phyloP scores from a whole-genome alignment of 2,113 vertebrate species.

The Actenoides lindsayi region DNA sequence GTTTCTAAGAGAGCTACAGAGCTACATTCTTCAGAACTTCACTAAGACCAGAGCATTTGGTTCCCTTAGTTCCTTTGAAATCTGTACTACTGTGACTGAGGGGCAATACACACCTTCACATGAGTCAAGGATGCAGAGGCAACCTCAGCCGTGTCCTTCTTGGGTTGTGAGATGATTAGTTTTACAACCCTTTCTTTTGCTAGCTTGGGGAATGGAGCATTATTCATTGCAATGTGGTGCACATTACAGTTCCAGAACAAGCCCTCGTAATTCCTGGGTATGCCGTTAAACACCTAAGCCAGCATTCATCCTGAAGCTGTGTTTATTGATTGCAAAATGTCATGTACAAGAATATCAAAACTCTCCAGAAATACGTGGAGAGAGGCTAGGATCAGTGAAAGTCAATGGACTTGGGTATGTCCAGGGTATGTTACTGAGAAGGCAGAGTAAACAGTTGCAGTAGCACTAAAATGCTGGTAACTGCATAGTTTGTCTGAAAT shows the following conservation, averaged over 20 bases:
- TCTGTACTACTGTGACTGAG: neutral
- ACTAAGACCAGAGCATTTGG: neutral
- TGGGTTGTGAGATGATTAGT: neutral
- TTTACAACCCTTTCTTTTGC: neutral
- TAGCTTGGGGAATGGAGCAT: neutral
- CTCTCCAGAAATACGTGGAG: neutral
- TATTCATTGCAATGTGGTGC: neutral
- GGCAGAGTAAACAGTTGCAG: neutral
- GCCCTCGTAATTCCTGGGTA: neutral
- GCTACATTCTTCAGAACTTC: neutral
- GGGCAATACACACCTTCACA: neutral
- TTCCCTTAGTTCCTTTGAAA: neutral
- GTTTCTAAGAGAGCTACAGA: neutral
- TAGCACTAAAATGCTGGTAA: neutral
- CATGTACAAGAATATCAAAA: neutral
- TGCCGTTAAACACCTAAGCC: neutral
- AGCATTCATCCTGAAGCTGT: neutral
- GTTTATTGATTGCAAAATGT: neutral
- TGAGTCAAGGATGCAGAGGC: neutral
- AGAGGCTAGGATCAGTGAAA: neutral
- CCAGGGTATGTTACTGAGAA: neutral
- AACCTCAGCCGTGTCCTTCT: neutral
- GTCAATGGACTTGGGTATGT: neutral
- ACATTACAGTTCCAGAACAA: conserved; percentile 13
- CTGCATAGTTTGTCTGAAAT: neutral